Percentiles rank a stretch among this genome's conserved stretches.
Evolutionary conservation across 2,797 vertebrate genomes (phyloP).

Genomic region (Hydrolagus colliei): DNA sequence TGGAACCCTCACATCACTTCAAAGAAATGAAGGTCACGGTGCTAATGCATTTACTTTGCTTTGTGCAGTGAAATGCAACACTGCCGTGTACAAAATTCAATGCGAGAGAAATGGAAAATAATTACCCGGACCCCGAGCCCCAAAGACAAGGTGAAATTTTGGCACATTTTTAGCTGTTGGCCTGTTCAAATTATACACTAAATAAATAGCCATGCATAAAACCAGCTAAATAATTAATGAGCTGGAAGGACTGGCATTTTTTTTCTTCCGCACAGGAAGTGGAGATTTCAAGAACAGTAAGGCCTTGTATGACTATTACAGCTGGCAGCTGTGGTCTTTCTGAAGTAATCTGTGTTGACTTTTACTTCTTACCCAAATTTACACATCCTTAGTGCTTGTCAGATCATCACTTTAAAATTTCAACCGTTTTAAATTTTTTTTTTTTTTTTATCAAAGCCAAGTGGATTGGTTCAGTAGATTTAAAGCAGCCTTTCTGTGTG

Average conservation of each 20-base stretch:
- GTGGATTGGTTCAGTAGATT: slow-evolving; percentile 9
- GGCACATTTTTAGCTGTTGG: slow-evolving; percentile 20
- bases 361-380: slow-evolving; percentile 16
- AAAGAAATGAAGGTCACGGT: slow-evolving; percentile 65
- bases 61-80: slow-evolving; percentile 35
- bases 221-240: slow-evolving; percentile 25
- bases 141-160: slow-evolving; percentile 17
- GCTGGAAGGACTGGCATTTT: slow-evolving; percentile 14
- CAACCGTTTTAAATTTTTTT: no score
- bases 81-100: slow-evolving; percentile 19
- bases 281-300: slow-evolving; percentile 23
- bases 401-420: slow-evolving; percentile 24
- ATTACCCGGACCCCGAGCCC: neutral
- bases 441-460: slow-evolving; percentile 23
- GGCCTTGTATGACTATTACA: slow-evolving; percentile 27
- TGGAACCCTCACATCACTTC: slow-evolving; percentile 22
- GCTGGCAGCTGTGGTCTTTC: slow-evolving; percentile 25
- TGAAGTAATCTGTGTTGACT: slow-evolving; percentile 23
- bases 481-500: slow-evolving; percentile 2
- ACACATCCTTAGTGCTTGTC: slow-evolving; percentile 10
- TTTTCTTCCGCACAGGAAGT: slow-evolving; percentile 21
- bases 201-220: slow-evolving; percentile 26
- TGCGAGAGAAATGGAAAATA: slow-evolving; percentile 25
- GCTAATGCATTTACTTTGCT: slow-evolving; percentile 70
- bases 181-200: slow-evolving; percentile 22